Percentiles rank a stretch among this genome's conserved stretches.
phyloP scores from a whole-genome alignment of 1,140 invertebrate species.

The Zaprionus gabonicus region DNA sequence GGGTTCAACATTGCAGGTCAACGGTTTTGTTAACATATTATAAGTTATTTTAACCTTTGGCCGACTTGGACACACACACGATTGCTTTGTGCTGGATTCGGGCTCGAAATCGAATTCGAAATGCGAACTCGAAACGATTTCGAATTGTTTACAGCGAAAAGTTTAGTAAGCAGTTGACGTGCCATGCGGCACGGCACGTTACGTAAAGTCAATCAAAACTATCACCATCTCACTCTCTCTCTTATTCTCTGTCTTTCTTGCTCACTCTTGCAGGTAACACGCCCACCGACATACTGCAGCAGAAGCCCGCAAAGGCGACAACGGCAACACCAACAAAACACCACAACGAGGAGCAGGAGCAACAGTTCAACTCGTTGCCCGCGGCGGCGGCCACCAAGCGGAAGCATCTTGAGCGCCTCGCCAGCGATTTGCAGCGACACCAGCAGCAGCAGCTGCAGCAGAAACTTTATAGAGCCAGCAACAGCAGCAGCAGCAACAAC shows the following conservation, averaged over 20 bases:
- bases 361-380: constrained; percentile 60
- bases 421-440: constrained; percentile 53
- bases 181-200: background rate
- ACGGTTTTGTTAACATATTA: constrained; percentile 82
- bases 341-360: constrained; percentile 48
- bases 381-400: constrained; percentile 67
- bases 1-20: constrained; percentile 78
- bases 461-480: constrained; percentile 41
- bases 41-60: constrained; percentile 81
- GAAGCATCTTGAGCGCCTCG: constrained; percentile 63
- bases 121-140: constrained; percentile 5
- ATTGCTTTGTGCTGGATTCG: constrained; percentile 4
- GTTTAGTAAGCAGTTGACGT: constrained; percentile 41
- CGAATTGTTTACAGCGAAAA: constrained; percentile 16
- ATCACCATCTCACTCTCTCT: background rate
- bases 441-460: constrained; percentile 54
- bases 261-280: constrained; percentile 64
- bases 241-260: background rate
- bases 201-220: background rate
- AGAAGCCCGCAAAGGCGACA: constrained; percentile 77
- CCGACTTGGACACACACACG: constrained; percentile 58
- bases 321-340: constrained; percentile 62
- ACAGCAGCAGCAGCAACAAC: constrained; percentile 39
- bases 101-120: constrained; percentile 8
- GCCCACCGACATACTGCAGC: constrained; percentile 76